Conservation (phyloP, 2,888 invertebrate genomes). For the Tetragonula carbonaria region DNA sequence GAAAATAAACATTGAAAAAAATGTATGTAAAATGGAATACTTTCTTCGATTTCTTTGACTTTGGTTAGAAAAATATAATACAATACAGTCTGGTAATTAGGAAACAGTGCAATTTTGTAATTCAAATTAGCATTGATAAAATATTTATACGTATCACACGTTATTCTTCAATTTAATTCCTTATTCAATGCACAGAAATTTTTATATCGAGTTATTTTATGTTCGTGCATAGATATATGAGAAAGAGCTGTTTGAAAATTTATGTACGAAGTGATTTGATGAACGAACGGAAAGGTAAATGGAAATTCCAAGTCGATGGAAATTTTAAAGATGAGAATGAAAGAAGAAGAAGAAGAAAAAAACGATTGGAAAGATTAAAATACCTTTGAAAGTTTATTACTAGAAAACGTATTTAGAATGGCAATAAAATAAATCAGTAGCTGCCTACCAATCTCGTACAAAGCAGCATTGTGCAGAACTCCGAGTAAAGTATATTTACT, state of each 20-base stretch:
- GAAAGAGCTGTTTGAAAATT: neutral
- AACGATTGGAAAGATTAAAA: neutral
- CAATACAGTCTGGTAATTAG: neutral
- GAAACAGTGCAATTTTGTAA: neutral
- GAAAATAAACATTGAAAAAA: neutral
- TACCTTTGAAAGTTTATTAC: neutral
- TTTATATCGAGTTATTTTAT: neutral
- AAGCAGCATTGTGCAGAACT: slow-evolving; percentile 21
- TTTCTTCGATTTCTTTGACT: too few relatives aligned
- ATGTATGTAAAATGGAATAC: neutral
- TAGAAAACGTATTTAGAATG: slow-evolving; percentile 18
- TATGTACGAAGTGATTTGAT: neutral
- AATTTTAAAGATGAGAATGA: neutral
- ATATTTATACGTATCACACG: neutral
- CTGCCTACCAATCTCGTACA: slow-evolving; percentile 8
- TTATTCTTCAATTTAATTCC: neutral
- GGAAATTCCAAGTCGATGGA: neutral
- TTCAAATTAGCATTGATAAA: neutral
- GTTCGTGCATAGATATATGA: neutral
- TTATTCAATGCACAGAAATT: neutral
- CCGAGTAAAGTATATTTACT: slow-evolving; percentile 19
- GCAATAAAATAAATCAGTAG: slow-evolving; percentile 28
- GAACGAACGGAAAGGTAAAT: neutral
- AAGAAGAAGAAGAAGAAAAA: neutral
- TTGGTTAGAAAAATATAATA: too few relatives aligned